Conservation (phyloP, 2,888 invertebrate species). For the Lasius fuliginosus region DNA sequence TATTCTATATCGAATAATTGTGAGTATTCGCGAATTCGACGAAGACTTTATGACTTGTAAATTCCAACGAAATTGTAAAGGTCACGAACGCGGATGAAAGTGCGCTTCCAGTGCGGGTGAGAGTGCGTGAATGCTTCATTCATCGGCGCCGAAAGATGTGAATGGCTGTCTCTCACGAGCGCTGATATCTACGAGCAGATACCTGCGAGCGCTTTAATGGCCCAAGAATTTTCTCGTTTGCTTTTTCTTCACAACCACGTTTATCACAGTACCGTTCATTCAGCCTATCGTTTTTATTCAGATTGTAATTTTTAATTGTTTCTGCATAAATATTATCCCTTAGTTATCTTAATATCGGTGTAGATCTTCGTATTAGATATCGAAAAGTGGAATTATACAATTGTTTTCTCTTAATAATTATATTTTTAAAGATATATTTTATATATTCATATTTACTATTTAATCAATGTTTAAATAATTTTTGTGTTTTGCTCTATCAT, state of each 20-base stretch:
- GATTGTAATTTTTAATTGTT: background rate
- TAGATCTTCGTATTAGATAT: background rate
- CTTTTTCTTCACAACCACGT: constrained; percentile 53
- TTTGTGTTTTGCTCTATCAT: background rate
- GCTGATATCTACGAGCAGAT: constrained; percentile 67
- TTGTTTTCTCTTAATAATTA: constrained; percentile 1
- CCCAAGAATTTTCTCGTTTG: constrained; percentile 68
- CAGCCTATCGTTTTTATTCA: background rate
- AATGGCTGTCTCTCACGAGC: constrained; percentile 73
- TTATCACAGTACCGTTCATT: constrained; percentile 42
- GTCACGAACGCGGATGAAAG: constrained; percentile 59
- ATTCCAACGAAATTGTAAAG: constrained; percentile 24
- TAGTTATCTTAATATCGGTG: background rate
- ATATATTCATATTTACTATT: background rate
- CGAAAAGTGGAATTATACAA: background rate
- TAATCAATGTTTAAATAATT: constrained; percentile 3
- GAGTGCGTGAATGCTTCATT: constrained; percentile 79
- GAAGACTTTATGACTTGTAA: background rate
- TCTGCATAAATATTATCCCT: background rate
- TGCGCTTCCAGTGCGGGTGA: constrained; percentile 5
- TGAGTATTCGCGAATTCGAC: background rate
- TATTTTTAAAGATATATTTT: background rate
- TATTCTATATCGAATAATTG: background rate
- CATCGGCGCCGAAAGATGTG: constrained; percentile 72
- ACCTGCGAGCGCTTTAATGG: constrained; percentile 72